Percentiles rank a stretch among this genome's conserved stretches.
Evolutionary conservation across 2,888 invertebrate genomes (phyloP).

Genomic region (Theretra japonica): DNA sequence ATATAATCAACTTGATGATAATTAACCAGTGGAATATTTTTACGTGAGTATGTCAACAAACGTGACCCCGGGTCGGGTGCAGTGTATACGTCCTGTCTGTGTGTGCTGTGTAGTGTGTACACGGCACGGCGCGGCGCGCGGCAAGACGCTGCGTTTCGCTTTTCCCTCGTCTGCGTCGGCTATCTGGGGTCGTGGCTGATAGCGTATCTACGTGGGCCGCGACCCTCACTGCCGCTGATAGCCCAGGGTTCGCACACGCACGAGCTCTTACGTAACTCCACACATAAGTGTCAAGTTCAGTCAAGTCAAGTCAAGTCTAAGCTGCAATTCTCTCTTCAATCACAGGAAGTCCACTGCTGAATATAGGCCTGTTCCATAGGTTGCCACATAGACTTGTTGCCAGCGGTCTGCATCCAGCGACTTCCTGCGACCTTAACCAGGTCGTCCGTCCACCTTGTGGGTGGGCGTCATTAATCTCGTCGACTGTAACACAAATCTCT

Average conservation of each 20-base stretch:
- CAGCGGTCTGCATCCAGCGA: too few relatives aligned
- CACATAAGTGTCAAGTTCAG: slow-evolving; percentile 4
- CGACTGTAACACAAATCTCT: background rate
- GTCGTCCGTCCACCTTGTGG: too few relatives aligned
- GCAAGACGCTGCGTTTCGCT: background rate
- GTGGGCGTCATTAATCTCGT: background rate
- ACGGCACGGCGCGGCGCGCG: background rate
- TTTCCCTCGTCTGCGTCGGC: background rate
- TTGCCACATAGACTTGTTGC: too few relatives aligned
- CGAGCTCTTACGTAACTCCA: background rate
- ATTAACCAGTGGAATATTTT: background rate
- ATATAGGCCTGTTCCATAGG: too few relatives aligned
- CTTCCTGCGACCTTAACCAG: too few relatives aligned
- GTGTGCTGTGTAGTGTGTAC: background rate
- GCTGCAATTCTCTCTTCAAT: too few relatives aligned
- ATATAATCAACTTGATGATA: background rate
- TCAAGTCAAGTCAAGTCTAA: too few relatives aligned
- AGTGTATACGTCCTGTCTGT: background rate
- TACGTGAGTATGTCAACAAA: background rate
- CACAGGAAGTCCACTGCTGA: too few relatives aligned
- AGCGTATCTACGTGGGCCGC: slow-evolving; percentile 8
- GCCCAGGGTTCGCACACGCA: background rate
- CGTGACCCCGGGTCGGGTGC: background rate
- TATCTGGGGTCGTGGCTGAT: background rate
- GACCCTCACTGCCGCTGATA: background rate